Evolutionary conservation across 2,888 invertebrate genomes (phyloP).

Genomic region (Drosophila birchii): DNA sequence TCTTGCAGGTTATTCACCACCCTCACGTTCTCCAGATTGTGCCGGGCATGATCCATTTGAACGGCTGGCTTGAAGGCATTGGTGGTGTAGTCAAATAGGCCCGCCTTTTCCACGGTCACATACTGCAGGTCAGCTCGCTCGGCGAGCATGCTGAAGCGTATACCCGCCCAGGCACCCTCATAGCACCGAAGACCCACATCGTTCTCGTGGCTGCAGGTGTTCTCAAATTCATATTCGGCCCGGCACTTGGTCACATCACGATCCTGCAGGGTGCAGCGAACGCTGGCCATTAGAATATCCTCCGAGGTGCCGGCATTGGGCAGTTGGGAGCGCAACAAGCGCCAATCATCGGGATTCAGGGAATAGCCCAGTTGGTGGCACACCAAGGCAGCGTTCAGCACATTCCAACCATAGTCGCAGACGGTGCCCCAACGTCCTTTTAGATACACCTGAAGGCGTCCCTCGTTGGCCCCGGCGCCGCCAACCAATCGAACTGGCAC

Average conservation of each 20-base stretch:
- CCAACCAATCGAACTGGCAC: conserved; percentile 92
- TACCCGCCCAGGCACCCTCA: conserved; percentile 96
- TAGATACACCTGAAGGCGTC: conserved; percentile 93
- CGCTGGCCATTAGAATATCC: conserved; percentile 92
- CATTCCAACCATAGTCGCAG: conserved; percentile 98
- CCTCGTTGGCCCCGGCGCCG: conserved; percentile 92
- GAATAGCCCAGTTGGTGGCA: conserved; percentile 98
- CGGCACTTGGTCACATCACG: conserved; percentile 94
- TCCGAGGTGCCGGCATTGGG: conserved; percentile 91
- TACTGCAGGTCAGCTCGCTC: conserved; percentile 94
- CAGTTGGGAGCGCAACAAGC: conserved; percentile 92
- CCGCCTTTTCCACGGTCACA: conserved; percentile 95
- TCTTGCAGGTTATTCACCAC: conserved; percentile 95
- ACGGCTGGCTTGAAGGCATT: conserved; percentile 94
- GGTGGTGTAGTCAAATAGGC: conserved; percentile 96
- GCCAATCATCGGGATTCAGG: conserved; percentile 96
- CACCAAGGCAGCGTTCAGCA: conserved; percentile 94
- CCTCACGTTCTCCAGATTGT: conserved; percentile 92
- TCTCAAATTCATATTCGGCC: conserved; percentile 94
- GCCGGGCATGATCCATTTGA: conserved; percentile 93
- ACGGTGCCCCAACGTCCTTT: conserved; percentile 98
- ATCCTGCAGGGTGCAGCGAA: conserved; percentile 96
- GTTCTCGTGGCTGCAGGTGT: conserved; percentile 93
- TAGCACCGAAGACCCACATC: conserved; percentile 96
- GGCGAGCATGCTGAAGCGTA: conserved; percentile 94